Evolutionary conservation across 2,113 vertebrate genomes (phyloP).

Genomic region (Nothoprocta pentlandii): DNA sequence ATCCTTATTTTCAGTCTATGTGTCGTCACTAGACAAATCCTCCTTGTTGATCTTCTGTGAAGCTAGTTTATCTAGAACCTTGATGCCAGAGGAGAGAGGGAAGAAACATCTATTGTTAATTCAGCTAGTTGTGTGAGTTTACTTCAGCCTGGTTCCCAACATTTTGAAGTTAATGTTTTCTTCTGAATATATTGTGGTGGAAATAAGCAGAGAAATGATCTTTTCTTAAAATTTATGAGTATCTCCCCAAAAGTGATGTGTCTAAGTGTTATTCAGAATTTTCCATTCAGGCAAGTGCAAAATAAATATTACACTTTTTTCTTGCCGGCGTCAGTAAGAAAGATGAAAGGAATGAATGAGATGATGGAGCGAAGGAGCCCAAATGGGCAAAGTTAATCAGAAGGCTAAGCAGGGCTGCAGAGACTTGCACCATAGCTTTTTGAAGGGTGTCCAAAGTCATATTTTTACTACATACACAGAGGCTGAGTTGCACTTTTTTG

Average conservation of each 20-base stretch:
- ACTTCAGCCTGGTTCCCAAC: not conserved
- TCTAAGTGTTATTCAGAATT: not conserved
- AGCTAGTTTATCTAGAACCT: slow-evolving; percentile 20
- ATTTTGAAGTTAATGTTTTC: not conserved
- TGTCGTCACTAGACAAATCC: not conserved
- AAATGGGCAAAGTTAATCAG: not conserved
- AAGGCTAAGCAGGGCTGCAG: not conserved
- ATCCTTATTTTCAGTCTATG: not conserved
- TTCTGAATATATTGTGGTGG: not conserved
- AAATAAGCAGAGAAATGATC: not conserved
- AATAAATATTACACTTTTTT: not conserved
- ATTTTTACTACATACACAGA: not conserved
- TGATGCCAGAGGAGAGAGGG: slow-evolving; percentile 2
- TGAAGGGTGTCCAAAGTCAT: not conserved
- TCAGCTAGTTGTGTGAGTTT: not conserved
- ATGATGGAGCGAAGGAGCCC: accelerated
- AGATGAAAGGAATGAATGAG: not conserved
- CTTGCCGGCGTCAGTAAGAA: not conserved
- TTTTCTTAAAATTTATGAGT: not conserved
- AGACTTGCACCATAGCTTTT: not conserved
- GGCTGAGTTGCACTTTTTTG: accelerated
- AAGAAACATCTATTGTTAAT: not conserved
- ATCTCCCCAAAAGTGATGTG: not conserved
- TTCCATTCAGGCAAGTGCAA: not conserved
- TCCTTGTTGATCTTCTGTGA: not conserved